Evolutionary conservation across 2,797 vertebrate genomes (phyloP).

Genomic region (Anableps anableps): DNA sequence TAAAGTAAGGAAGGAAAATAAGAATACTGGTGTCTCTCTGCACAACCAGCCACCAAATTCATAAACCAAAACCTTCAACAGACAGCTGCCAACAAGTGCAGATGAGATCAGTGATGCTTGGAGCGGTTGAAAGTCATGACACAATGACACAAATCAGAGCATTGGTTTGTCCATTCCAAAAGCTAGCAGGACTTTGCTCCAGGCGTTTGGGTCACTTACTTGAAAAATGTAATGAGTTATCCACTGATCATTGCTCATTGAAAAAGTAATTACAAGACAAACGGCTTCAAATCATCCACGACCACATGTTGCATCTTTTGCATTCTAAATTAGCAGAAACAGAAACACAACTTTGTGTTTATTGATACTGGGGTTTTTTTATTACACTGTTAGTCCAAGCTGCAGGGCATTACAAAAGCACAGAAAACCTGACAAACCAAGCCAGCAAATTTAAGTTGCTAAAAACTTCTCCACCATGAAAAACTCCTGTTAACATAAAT

Average conservation of each 20-base stretch:
- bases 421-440: constrained; percentile 25
- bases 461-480: not conserved
- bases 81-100: not conserved
- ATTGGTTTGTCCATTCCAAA: constrained; percentile 10
- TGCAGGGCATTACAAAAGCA: constrained; percentile 1
- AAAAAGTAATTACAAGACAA: constrained; percentile 19
- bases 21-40: not conserved
- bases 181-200: not conserved
- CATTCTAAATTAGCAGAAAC: not conserved
- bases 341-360: constrained; percentile 19
- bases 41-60: not conserved
- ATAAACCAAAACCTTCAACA: not conserved
- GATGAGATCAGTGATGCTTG: constrained; percentile 11
- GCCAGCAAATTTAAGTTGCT: constrained; percentile 16
- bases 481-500: not conserved
- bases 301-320: constrained; percentile 4
- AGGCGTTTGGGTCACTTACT: not conserved
- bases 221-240: constrained; percentile 14
- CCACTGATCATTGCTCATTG: not conserved
- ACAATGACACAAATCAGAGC: not conserved
- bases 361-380: constrained; percentile 15
- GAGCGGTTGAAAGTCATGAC: constrained; percentile 5
- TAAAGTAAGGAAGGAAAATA: not conserved
- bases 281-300: constrained; percentile 14
- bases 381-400: constrained; percentile 19